Base-by-base conservation (phyloP, 1,140 invertebrate genomes). In the Neuroterus valhalla region DNA sequence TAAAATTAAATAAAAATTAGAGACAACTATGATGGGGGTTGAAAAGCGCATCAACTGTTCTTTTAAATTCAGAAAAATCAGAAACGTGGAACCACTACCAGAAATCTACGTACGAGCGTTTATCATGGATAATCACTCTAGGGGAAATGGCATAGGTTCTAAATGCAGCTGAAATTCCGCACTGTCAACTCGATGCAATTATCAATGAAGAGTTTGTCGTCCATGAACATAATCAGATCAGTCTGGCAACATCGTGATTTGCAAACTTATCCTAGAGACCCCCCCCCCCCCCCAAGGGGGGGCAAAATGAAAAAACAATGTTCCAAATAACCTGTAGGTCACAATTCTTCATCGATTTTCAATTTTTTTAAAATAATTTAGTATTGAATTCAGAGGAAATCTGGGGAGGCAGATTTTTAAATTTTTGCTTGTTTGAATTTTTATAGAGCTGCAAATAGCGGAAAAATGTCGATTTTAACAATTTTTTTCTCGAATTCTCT, bases 61-160 rank as follows among this genome's bases (percentile, higher is more conserved):
- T 23, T 55, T 55, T 31, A 55, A 11, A 55, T 55, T 31, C 2
- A 21, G 6, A 14, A 23, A 2, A 12, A 12, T 11, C 14, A 15
- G 23, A 12, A 38, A 14, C 11, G 26, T 31, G 48, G 17, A 50
- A 50, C 17, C 52, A 55, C 3, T 2, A 15, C 23, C 55, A 50
- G 48, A 26, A 50, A 82, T 84, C 80, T 83, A 83, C 80, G 79
- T 83, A 81, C 78, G 70, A 81, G 70, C 82, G 80, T 85, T 86
- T 84, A 85, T 84, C 85, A 86, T 86, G 84, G 83, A 85, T 86
- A 86, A 86, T 86, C 82, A 86, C 85, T 85, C 84, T 52, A 68
- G 84, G 83, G 84, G 84, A 71, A 75, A 70, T 69, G 70, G 68
- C 77, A 76, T 78, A 76, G 62, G 62, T 74, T 74, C 68, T 44